phyloP scores from a whole-genome alignment of 2,888 invertebrate genomes.

The Itoplectis maculator region DNA sequence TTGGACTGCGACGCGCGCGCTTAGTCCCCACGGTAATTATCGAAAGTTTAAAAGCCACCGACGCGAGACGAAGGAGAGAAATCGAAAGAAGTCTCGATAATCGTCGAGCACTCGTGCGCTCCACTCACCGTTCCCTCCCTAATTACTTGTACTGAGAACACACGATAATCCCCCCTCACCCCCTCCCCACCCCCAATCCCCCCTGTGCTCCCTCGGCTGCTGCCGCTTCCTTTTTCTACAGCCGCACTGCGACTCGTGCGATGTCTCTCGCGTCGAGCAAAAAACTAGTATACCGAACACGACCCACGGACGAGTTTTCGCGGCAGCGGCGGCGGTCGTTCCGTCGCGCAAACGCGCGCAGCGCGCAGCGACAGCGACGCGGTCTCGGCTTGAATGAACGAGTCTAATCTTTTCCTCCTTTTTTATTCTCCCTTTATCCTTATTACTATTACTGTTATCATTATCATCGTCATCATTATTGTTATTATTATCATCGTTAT shows the following conservation, averaged over 20 bases:
- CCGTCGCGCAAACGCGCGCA: background rate
- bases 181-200: too few species aligned
- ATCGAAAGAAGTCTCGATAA: conserved; percentile 34
- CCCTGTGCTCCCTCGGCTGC: background rate
- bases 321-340: conserved; percentile 28
- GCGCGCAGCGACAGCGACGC: background rate
- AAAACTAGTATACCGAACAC: conserved; percentile 53
- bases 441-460: conserved; percentile 17
- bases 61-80: conserved; percentile 31
- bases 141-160: conserved; percentile 68
- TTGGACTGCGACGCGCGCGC: background rate
- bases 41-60: conserved; percentile 29
- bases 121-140: conserved; percentile 37
- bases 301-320: conserved; percentile 31
- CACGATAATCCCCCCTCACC: conserved; percentile 47
- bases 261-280: conserved; percentile 28
- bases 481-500: conserved; percentile 8
- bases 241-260: background rate
- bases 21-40: conserved; percentile 18
- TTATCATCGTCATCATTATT: conserved; percentile 12
- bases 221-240: background rate
- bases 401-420: conserved; percentile 34
- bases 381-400: conserved; percentile 27
- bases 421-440: conserved; percentile 9
- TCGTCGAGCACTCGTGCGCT: conserved; percentile 19